A percentile compares a stretch with the other conserved stretches of the same genome.
phyloP scores from a whole-genome alignment of 2,888 invertebrate genomes.

The Taphrorychus bicolor region DNA sequence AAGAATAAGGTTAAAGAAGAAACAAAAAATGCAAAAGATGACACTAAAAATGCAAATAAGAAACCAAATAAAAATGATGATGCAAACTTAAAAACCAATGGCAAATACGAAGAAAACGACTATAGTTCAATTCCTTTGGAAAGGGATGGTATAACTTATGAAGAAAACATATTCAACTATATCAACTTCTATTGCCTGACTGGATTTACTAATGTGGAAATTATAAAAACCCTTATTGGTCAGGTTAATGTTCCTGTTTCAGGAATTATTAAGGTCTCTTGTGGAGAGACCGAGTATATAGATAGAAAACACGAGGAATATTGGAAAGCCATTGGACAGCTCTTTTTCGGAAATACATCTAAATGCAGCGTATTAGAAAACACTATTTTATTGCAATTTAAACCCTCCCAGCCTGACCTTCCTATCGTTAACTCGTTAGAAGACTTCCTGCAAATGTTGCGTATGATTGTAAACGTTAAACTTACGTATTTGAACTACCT shows the following conservation, averaged over 20 bases:
- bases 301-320: slow-evolving; percentile 2
- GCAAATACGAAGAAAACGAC: slow-evolving; percentile 35
- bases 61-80: slow-evolving; percentile 18
- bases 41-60: slow-evolving; percentile 15
- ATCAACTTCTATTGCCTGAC: slow-evolving; percentile 47
- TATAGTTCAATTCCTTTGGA: slow-evolving; percentile 42
- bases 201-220: slow-evolving; percentile 43
- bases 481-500: slow-evolving; percentile 48
- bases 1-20: no score
- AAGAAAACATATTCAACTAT: slow-evolving; percentile 47
- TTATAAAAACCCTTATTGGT: slow-evolving; percentile 42
- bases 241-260: slow-evolving; percentile 42
- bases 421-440: slow-evolving; percentile 37
- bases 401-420: slow-evolving; percentile 1
- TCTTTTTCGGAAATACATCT: slow-evolving; percentile 38
- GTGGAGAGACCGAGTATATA: neutral
- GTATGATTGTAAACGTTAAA: slow-evolving; percentile 47
- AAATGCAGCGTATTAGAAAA: no score
- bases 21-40: no score
- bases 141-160: slow-evolving; percentile 44
- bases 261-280: slow-evolving; percentile 43
- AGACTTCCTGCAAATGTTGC: slow-evolving; percentile 43
- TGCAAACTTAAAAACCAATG: no score
- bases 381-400: slow-evolving; percentile 47
- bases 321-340: slow-evolving; percentile 39